Base-by-base conservation (phyloP, 2,797 vertebrate species). In the Labroides dimidiatus region DNA sequence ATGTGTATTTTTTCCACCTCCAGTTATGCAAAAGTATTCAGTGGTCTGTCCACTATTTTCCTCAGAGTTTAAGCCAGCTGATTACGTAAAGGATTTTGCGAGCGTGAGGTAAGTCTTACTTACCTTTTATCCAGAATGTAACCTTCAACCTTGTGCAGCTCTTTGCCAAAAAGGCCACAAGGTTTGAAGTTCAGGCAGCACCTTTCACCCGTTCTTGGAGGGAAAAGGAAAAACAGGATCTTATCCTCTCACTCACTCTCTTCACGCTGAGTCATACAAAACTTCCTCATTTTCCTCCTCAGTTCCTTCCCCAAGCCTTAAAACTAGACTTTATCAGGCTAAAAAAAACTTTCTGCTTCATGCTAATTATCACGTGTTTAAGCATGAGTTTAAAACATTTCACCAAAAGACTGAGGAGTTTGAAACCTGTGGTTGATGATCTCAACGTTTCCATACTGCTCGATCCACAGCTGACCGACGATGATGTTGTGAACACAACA, bases 401-500 rank as follows among this genome's bases (percentile, higher is more conserved):
- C 30, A 9, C 30, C 8, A 7, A 33, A 33, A 7, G 8, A 33
- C 30, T 33, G 30, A 33, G 7, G 30, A 33, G 30, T 33, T 33
- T 33, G 30, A 33, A 33, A 98, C 98, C 94, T 97, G 91, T 99
- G 96, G 86, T 99, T 99, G 48, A 94, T 93, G 86, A 99, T 94
- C 86, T 99, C 97, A 89, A 99, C 89, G 0, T 93, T 97, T 82
- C 98, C 98, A 19, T 99, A 99, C 79, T 99, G 98, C 84, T 99
- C 98, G 13, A 99, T 99, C 98, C 97, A 99, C 75, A 99, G 95
- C 83, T 98, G 98, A 17, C 98, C 98, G 71, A 99, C 96, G 0
- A 99, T 99, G 72, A 99, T 99, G 84, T 99, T 99, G 85, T 99
- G 98, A 54, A 99, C 96, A 52, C 98, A 99, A 84, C 98, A 99